These are phyloP conservation scores for Campopleginae sp. DNA, from an alignment of 2,888 invertebrate genomes.

Conservation along the genomic window DNA sequence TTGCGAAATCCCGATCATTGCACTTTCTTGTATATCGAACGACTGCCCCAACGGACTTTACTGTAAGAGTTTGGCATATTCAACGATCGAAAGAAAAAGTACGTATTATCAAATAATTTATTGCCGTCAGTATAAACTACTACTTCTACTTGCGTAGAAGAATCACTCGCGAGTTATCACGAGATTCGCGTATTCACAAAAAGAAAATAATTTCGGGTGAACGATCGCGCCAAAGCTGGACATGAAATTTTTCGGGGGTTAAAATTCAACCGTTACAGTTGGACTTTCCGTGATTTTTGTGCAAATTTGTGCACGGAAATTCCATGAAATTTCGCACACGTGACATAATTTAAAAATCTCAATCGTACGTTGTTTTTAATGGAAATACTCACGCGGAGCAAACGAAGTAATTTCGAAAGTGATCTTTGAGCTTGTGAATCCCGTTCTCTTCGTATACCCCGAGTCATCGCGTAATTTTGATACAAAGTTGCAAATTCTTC, in stretches of 20 bases:
- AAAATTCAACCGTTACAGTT: constrained; percentile 20
- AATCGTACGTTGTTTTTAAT: not conserved
- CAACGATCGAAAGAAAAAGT: constrained; percentile 57
- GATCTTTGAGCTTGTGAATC: not conserved
- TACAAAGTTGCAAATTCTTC: not conserved
- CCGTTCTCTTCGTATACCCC: not conserved
- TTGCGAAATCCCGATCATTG: constrained; percentile 42
- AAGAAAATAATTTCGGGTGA: not conserved
- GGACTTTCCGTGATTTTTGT: not conserved
- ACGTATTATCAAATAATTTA: constrained; percentile 37
- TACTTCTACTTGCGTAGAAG: not conserved
- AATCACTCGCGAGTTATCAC: not conserved
- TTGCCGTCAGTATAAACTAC: not conserved
- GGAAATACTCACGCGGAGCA: not conserved
- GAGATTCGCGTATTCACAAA: not conserved
- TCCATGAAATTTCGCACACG: not conserved
- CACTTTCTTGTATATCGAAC: constrained; percentile 39
- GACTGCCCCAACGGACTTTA: constrained; percentile 51
- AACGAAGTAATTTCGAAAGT: not conserved
- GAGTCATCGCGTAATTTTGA: not conserved
- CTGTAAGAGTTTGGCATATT: constrained; percentile 60
- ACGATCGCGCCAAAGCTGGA: not conserved
- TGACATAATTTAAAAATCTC: not conserved
- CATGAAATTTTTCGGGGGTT: not conserved
- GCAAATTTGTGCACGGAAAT: not conserved